These are phyloP conservation scores for Hydrozoanthus gracilis DNA, from an alignment of 92 coral and sea anemone genomes.

Conservation along the genomic window DNA sequence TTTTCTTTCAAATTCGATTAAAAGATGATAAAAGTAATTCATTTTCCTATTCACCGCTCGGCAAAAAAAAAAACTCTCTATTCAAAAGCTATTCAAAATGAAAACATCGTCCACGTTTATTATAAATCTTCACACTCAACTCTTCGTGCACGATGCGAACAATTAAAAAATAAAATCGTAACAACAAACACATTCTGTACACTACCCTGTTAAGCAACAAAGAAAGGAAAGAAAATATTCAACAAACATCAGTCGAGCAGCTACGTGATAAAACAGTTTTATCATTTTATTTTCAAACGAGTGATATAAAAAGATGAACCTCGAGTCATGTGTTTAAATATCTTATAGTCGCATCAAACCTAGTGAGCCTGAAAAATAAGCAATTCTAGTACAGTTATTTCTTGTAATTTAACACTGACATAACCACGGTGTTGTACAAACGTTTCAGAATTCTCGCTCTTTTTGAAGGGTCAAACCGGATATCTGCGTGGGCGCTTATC, in stretches of 20 bases:
- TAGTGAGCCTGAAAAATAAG: not conserved
- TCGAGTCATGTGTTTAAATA: too few relatives aligned
- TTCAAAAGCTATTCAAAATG: conserved; percentile 2
- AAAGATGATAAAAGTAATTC: conserved; percentile 11
- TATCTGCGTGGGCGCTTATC: conserved; percentile 36
- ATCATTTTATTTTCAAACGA: too few relatives aligned
- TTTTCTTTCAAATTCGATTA: conserved; percentile 42
- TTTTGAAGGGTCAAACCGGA: conserved; percentile 39
- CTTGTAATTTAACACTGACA: not conserved
- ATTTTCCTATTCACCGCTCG: not conserved
- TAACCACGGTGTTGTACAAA: not conserved
- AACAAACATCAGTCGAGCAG: too few relatives aligned
- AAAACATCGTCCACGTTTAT: conserved; percentile 15
- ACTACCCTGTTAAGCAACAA: too few relatives aligned
- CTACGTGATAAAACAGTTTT: too few relatives aligned
- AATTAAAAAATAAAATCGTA: not conserved
- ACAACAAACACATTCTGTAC: too few relatives aligned
- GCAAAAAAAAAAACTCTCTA: conserved; percentile 1
- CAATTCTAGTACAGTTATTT: not conserved
- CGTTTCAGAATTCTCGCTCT: not conserved
- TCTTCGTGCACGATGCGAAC: not conserved
- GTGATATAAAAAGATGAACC: too few relatives aligned
- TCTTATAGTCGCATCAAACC: too few relatives aligned
- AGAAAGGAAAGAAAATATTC: too few relatives aligned
- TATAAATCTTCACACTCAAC: conserved; percentile 12